These are phyloP conservation scores for Piscicola geometra DNA, from an alignment of 2,888 invertebrate genomes.

Conservation along the genomic window DNA sequence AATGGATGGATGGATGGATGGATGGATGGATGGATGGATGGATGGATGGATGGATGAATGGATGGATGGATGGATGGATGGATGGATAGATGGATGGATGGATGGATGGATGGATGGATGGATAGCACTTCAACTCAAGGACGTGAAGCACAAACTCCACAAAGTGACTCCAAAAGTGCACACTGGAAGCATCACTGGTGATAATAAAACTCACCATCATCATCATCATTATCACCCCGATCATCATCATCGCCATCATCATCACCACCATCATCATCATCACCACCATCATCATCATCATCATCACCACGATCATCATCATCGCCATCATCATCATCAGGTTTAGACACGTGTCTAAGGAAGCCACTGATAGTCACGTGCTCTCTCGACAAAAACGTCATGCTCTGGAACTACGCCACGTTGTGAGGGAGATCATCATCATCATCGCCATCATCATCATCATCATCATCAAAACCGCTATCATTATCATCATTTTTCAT, in stretches of 20 bases:
- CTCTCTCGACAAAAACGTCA: conserved; percentile 23
- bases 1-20: not conserved
- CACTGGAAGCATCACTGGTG: conserved; percentile 11
- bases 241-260: no score
- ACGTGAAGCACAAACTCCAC: conserved; percentile 19
- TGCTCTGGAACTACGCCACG: conserved; percentile 29
- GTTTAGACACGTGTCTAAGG: conserved; percentile 23
- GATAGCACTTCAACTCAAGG: not conserved
- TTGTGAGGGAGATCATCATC: not conserved
- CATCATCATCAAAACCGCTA: no score
- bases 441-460: not conserved
- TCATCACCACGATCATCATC: conserved; percentile 12
- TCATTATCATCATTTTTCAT: not conserved
- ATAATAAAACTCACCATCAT: not conserved
- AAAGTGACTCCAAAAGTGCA: conserved; percentile 21
- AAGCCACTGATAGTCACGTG: conserved; percentile 29
- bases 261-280: not conserved
- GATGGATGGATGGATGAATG: no score
- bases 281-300: conserved; percentile 14
- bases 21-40: not conserved
- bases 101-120: not conserved
- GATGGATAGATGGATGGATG: no score
- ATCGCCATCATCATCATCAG: conserved; percentile 10
- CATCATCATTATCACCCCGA: no score
- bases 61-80: no score